These are phyloP conservation scores for Electrona antarctica DNA, from an alignment of 2,113 vertebrate genomes.

Conservation along the genomic window DNA sequence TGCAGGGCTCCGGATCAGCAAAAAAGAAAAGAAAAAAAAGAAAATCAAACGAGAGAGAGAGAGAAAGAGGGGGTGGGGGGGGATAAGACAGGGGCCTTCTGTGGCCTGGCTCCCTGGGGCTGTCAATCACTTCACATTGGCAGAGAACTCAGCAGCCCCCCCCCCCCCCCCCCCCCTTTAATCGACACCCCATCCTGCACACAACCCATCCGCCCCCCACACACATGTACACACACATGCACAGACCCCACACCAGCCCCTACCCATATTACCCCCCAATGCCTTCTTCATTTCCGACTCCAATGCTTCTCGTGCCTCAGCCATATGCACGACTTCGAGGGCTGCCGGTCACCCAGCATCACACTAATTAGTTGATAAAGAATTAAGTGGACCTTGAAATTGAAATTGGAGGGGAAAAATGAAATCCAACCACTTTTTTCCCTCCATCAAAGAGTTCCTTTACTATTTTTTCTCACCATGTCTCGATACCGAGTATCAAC, in stretches of 20 bases:
- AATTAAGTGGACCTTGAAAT: constrained; percentile 99
- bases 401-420: constrained; percentile 88
- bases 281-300: constrained; percentile 88
- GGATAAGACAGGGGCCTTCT: constrained; percentile 60
- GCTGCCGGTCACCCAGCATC: constrained; percentile 90
- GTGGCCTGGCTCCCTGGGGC: constrained; percentile 77
- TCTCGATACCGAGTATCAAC: constrained; percentile 40
- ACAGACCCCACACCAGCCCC: constrained; percentile 60
- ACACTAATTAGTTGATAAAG: constrained; percentile 94
- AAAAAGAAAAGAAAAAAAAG: constrained; percentile 51
- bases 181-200: constrained; percentile 4
- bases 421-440: constrained; percentile 72
- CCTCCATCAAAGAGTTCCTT: constrained; percentile 51
- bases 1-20: constrained; percentile 80
- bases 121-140: constrained; percentile 84
- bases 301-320: constrained; percentile 87
- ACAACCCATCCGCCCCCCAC: neutral
- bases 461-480: constrained; percentile 20
- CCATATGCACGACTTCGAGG: constrained; percentile 93
- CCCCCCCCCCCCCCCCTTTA: constrained; percentile 58
- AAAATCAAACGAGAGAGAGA: constrained; percentile 30
- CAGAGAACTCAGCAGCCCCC: constrained; percentile 78
- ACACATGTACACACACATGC: constrained; percentile 30
- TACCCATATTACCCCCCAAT: constrained; percentile 84
- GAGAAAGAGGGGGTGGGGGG: constrained; percentile 39